A percentile compares a stretch with the other conserved stretches of the same genome.
These are phyloP conservation scores for Lycaon pictus DNA, from an alignment of 2,113 vertebrate genomes.

Conservation along the genomic window DNA sequence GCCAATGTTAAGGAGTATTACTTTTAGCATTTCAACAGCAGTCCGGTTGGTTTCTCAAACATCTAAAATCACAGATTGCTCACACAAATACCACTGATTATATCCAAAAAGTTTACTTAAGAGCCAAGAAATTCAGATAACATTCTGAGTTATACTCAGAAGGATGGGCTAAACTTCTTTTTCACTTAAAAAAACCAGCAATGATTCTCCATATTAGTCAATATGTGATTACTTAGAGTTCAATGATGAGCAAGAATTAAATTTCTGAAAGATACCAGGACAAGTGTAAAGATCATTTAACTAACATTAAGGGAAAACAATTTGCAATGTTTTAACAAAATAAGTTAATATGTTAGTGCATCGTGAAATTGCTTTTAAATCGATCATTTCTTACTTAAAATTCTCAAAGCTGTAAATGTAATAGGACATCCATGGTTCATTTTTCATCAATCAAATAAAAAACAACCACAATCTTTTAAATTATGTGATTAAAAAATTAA, in stretches of 20 bases:
- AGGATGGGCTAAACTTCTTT: background rate
- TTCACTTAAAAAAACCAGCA: conserved; percentile 9
- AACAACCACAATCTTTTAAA: background rate
- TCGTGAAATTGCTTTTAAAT: background rate
- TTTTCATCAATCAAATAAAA: background rate
- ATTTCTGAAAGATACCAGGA: background rate
- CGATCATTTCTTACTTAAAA: background rate
- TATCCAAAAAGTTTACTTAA: background rate
- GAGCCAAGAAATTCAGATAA: background rate
- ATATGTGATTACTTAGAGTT: background rate
- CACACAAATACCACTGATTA: background rate
- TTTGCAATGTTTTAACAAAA: background rate
- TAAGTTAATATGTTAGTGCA: background rate
- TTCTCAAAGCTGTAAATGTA: background rate
- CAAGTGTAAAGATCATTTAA: background rate
- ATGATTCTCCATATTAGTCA: background rate
- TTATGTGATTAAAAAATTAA: conserved; percentile 39
- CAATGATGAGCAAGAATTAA: background rate
- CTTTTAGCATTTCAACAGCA: background rate
- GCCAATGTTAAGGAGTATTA: background rate
- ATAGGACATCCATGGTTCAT: background rate
- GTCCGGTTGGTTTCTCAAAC: background rate
- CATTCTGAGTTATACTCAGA: background rate
- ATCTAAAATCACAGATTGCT: background rate
- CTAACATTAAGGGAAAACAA: background rate